Percentiles rank a stretch among this genome's conserved stretches.
Conservation (phyloP, 2,113 vertebrate species). For the Bombycilla garrulus region DNA sequence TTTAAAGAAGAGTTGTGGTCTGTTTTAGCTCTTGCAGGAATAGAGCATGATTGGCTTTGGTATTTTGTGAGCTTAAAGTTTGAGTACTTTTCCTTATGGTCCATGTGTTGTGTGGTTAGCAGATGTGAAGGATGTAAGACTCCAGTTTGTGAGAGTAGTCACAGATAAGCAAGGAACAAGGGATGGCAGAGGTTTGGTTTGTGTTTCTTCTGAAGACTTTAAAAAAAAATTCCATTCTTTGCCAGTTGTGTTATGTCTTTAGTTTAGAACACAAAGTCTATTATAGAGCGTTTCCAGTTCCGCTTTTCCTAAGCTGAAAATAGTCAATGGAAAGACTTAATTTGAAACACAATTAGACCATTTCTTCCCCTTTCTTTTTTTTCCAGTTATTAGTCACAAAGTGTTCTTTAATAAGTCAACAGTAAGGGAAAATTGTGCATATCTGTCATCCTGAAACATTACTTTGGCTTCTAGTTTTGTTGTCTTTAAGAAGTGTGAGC, state of each 20-base stretch:
- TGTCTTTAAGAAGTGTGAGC: constrained; percentile 9
- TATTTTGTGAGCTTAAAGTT: background rate
- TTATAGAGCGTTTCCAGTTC: constrained; percentile 11
- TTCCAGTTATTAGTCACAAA: background rate
- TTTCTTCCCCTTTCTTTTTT: background rate
- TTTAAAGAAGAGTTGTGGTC: background rate
- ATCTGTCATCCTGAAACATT: background rate
- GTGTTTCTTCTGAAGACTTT: background rate
- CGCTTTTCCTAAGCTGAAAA: background rate
- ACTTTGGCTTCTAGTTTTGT: constrained; percentile 1
- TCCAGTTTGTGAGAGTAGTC: background rate
- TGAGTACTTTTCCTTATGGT: background rate
- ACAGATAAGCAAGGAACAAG: background rate
- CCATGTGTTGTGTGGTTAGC: background rate
- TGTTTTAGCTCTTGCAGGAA: background rate
- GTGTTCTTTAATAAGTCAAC: background rate
- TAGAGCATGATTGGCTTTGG: background rate
- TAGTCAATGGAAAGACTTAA: background rate
- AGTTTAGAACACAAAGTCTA: background rate
- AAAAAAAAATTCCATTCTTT: background rate
- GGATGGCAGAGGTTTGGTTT: background rate
- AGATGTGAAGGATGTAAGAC: background rate
- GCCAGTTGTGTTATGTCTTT: background rate
- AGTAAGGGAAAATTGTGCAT: background rate
- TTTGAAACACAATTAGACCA: background rate